Conservation (phyloP, 2,113 vertebrate species). For the Crocuta crocuta region DNA sequence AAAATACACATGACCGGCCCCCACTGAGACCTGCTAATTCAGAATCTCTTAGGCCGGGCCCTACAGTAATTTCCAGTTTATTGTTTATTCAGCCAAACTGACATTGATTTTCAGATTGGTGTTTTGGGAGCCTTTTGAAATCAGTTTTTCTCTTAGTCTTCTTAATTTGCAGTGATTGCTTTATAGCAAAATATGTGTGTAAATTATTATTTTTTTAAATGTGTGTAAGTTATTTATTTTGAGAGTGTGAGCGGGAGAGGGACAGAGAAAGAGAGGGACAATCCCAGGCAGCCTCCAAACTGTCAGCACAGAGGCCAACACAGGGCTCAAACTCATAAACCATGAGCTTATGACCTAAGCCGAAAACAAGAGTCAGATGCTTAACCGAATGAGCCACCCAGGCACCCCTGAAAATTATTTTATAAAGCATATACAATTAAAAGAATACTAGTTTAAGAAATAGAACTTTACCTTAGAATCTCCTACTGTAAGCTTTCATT, state of each 20-base stretch:
- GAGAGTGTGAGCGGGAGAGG: too few species aligned
- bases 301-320: too few species aligned
- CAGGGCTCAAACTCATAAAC: too few species aligned
- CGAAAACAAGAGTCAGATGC: too few species aligned
- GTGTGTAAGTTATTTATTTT: too few species aligned
- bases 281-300: too few species aligned
- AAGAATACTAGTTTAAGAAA: background rate
- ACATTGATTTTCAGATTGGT: background rate
- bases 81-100: background rate
- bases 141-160: background rate
- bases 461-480: background rate
- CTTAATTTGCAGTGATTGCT: constrained; percentile 27
- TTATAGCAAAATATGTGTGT: background rate
- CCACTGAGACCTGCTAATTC: background rate
- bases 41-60: background rate
- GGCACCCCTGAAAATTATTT: background rate
- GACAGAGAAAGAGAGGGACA: too few species aligned
- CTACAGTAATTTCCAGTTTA: background rate
- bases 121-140: constrained; percentile 32
- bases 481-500: background rate
- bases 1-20: background rate
- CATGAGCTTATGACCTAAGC: too few species aligned
- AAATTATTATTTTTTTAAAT: background rate
- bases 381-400: too few species aligned
- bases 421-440: background rate